These are phyloP conservation scores for Autographa pulchrina DNA, from an alignment of 2,888 invertebrate genomes.

Conservation along the genomic window DNA sequence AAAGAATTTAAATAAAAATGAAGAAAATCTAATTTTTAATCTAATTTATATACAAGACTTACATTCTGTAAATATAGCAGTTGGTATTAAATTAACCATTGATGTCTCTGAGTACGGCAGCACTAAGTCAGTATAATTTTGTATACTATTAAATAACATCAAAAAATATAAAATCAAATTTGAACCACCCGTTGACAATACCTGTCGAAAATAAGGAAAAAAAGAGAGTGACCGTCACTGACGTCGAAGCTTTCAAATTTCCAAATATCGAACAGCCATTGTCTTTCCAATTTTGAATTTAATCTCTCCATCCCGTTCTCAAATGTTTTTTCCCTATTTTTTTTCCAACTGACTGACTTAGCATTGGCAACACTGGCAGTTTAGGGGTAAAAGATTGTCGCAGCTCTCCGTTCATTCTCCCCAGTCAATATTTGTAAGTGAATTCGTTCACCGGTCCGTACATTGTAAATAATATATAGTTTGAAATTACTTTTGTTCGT, in stretches of 20 bases:
- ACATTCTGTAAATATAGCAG: no score
- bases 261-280: not conserved
- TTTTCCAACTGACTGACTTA: conserved; percentile 31
- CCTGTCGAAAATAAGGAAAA: not conserved
- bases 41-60: no score
- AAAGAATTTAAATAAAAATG: no score
- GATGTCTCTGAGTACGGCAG: no score
- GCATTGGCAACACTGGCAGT: conserved; percentile 44
- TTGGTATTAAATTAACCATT: no score
- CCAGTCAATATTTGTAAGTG: conserved; percentile 61
- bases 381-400: conserved; percentile 49
- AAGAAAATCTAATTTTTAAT: no score
- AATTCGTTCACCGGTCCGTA: conserved; percentile 51
- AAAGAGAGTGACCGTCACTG: not conserved
- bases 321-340: conserved; percentile 23
- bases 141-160: no score
- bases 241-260: not conserved
- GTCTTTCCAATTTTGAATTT: conserved; percentile 28
- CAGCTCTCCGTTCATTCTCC: conserved; percentile 41
- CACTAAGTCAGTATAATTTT: no score
- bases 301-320: conserved; percentile 23
- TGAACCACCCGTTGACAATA: not conserved
- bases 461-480: conserved; percentile 53
- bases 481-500: conserved; percentile 40
- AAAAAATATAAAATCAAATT: no score